Percentiles rank a stretch among this genome's conserved stretches.
Conservation (phyloP, 2,888 invertebrate species). For the Diplazon laetatorius region DNA sequence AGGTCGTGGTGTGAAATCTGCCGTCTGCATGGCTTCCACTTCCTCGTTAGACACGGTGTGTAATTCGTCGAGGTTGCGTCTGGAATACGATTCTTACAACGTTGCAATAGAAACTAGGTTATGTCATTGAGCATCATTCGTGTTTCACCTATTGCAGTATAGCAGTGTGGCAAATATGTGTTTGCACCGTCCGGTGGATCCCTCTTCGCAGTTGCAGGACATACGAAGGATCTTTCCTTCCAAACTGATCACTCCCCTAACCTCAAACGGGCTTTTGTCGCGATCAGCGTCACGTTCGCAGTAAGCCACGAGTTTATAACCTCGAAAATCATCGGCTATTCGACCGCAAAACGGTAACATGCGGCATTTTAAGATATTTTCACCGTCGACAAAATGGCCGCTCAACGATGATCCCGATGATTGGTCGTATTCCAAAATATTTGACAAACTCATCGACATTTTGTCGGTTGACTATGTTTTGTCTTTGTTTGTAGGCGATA, state of each 20-base stretch:
- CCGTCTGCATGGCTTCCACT: slow-evolving; percentile 1
- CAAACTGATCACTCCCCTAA: not conserved
- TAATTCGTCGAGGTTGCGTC: slow-evolving; percentile 6
- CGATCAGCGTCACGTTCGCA: slow-evolving; percentile 7
- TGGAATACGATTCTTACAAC: not conserved
- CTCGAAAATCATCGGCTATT: slow-evolving; percentile 4
- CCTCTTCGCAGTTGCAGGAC: not conserved
- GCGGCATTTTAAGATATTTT: not conserved
- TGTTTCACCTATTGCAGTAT: slow-evolving; percentile 9
- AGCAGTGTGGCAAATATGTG: slow-evolving; percentile 7
- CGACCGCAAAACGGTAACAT: slow-evolving; percentile 13
- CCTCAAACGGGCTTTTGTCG: not conserved
- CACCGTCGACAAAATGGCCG: not conserved
- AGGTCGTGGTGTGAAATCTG: slow-evolving; percentile 8
- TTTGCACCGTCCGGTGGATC: not conserved
- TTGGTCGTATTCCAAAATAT: slow-evolving; percentile 3
- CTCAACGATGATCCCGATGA: not conserved
- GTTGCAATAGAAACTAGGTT: not conserved
- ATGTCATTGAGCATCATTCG: not conserved
- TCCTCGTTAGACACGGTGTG: slow-evolving; percentile 5
- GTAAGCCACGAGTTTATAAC: slow-evolving; percentile 23
- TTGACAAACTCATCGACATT: not conserved
- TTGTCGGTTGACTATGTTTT: not conserved
- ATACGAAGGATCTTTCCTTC: slow-evolving; percentile 4
- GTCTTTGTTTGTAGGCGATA: not conserved